These are phyloP conservation scores for Rugalucina vietnamica DNA, from an alignment of 2,888 invertebrate genomes.

Conservation along the genomic window DNA sequence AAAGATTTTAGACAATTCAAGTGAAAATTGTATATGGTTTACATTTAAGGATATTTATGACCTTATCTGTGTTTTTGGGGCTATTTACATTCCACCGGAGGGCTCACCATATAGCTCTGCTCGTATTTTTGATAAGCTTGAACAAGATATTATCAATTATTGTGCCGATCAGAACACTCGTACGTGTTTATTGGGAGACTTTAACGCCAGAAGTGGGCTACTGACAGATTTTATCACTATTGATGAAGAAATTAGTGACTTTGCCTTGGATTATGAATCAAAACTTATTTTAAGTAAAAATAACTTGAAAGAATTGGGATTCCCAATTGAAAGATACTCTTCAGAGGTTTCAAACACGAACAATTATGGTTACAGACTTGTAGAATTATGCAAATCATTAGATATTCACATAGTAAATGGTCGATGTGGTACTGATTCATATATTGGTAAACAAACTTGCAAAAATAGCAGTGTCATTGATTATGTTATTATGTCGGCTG, in stretches of 20 bases:
- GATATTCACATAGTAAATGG: constrained; percentile 4
- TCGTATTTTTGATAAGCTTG: constrained; percentile 6
- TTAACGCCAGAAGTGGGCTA: neutral
- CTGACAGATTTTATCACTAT: neutral
- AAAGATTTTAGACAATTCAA: neutral
- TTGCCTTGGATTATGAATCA: neutral
- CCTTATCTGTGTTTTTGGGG: constrained; percentile 3
- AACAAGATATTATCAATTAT: neutral
- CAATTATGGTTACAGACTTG: neutral
- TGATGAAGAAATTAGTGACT: neutral
- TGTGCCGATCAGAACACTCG: neutral
- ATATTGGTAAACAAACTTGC: neutral
- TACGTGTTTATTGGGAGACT: neutral
- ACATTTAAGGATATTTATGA: neutral
- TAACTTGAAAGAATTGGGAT: constrained; percentile 1
- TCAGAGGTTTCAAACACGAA: neutral
- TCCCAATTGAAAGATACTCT: neutral
- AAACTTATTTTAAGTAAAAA: constrained; percentile 4
- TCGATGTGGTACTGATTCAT: neutral
- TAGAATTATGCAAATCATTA: constrained; percentile 1
- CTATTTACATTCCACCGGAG: constrained; percentile 7
- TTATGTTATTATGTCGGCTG: constrained; percentile 2
- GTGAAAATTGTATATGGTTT: constrained; percentile 9
- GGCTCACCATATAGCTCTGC: constrained; percentile 2
- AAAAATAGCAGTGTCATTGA: constrained; percentile 9